Evolutionary conservation across 2,113 vertebrate genomes (phyloP), one percentile per base, ranked within the genome.

Genomic region (Seriola dumerili): DNA sequence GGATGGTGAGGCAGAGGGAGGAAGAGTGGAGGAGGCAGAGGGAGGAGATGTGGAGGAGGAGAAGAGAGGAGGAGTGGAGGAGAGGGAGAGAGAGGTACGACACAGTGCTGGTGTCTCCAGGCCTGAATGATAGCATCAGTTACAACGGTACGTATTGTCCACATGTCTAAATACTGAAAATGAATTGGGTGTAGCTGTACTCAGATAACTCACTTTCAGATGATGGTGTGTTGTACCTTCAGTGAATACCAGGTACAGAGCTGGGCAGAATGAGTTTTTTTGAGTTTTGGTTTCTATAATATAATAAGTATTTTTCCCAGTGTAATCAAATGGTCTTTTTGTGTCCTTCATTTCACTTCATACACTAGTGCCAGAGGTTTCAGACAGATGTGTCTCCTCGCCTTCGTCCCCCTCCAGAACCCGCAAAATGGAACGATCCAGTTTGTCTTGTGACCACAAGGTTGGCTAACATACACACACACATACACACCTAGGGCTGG

Each of bases 1-100:
- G 80, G 14, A 52, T 94, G 82, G 95, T 93, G 59, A 87, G 88
- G 68, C 93, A 95, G 86, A 82, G 94, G 73, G 95, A 95, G 77
- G 93, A 94, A 36, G 93, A 94, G 76, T 92, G 93, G 80, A 91
- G 83, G 86, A 91, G 83, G 81, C 94, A 94, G 83, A 89, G 94
- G 80, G 92, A 92, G 72, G 91, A 90, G 11, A 86, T 83, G 85
- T 91, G 92, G 91, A 89, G 81, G 68, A 88, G 44, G 62, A 77
- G 79, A 68, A 85, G 85, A 58, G 91, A 92, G 67, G 86, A 90
- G 62, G 81, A 90, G 61, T 92, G 92, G 92, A 90, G 23, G 62
- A 86, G 67, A 77, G 89, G 88, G 13, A 74, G 81, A 44, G 90
- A 92, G 80, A 85, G 77, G 42, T 94, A 93, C 4, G 85, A 94